phyloP scores from a whole-genome alignment of 1,140 invertebrate genomes.

The Yoshiicerus persimilis region DNA sequence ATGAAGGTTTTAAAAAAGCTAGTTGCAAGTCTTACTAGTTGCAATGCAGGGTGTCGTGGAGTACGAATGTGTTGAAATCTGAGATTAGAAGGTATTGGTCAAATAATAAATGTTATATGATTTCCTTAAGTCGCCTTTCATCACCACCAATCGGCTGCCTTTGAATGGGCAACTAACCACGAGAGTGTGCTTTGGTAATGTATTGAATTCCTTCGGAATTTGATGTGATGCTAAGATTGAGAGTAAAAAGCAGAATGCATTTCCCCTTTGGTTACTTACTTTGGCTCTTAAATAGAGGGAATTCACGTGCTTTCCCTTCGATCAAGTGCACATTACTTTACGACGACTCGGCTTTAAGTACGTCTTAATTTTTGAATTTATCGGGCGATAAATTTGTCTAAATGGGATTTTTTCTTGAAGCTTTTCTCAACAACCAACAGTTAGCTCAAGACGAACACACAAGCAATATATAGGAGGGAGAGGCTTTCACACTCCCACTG shows the following conservation, averaged over 20 bases:
- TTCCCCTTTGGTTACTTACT: not conserved
- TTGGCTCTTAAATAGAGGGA: not conserved
- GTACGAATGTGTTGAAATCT: no score
- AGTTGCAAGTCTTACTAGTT: no score
- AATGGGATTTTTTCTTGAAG: constrained; percentile 46
- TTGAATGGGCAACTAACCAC: not conserved
- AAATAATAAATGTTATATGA: not conserved
- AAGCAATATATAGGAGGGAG: not conserved
- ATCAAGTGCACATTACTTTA: constrained; percentile 22
- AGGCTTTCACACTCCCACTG: not conserved
- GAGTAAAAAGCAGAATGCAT: no score
- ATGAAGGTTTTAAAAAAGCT: no score
- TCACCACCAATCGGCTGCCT: not conserved
- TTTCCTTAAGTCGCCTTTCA: not conserved
- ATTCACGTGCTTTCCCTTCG: not conserved
- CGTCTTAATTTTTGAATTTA: constrained; percentile 51
- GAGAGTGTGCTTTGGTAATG: not conserved
- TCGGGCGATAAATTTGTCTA: constrained; percentile 48
- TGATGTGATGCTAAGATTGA: not conserved
- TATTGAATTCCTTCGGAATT: no score
- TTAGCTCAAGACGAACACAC: not conserved
- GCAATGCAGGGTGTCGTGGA: no score
- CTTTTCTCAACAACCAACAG: not conserved
- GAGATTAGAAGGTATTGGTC: not conserved
- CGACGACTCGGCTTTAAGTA: constrained; percentile 43